A percentile compares a stretch with the other conserved stretches of the same genome.
These are phyloP conservation scores for Arctocebus calabarensis DNA, from an alignment of 2,797 vertebrate genomes.

Conservation along the genomic window DNA sequence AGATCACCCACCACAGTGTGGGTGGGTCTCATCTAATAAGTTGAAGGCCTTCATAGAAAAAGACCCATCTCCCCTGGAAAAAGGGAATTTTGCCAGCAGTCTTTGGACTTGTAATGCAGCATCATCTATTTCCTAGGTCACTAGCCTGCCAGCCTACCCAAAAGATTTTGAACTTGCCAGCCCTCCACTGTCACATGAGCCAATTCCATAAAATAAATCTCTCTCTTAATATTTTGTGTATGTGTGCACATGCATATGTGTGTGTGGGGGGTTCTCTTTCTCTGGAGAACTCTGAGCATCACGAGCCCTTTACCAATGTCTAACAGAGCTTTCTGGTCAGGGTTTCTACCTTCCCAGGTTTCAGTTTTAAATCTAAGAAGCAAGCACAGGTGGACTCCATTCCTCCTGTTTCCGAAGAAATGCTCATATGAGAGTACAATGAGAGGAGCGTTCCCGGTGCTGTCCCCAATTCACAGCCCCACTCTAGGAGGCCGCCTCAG, in stretches of 20 bases:
- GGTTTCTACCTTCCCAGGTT: background rate
- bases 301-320: background rate
- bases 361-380: slow-evolving; percentile 9
- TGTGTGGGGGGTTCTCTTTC: background rate
- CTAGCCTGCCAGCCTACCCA: background rate
- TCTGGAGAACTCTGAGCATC: background rate
- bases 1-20: background rate
- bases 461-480: background rate
- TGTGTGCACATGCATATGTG: too few species aligned
- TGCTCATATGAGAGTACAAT: background rate
- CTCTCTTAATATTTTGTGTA: background rate
- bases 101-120: background rate
- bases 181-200: background rate
- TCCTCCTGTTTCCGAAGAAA: background rate
- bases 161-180: background rate
- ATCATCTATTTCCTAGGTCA: background rate
- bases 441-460: background rate
- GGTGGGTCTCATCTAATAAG: background rate
- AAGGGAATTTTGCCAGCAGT: background rate
- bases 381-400: background rate
- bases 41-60: background rate
- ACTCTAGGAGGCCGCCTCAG: background rate
- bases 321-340: background rate
- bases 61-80: background rate
- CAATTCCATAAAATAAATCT: background rate